phyloP scores from a whole-genome alignment of 1,140 invertebrate genomes.

The Neodiprion fabricii region DNA sequence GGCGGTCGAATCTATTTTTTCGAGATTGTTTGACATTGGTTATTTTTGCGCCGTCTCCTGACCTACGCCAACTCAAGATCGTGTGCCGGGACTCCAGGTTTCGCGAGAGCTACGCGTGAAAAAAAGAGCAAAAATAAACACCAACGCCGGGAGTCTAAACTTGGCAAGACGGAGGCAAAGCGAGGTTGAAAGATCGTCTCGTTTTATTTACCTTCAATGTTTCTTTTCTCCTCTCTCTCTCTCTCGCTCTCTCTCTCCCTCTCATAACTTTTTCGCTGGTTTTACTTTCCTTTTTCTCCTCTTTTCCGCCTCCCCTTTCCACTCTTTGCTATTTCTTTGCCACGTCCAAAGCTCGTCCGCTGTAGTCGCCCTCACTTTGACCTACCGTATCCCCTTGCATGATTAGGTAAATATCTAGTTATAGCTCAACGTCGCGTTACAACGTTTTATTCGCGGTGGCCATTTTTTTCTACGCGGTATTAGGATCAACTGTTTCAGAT shows the following conservation, averaged over 20 bases:
- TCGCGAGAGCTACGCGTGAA: not conserved
- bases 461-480: too few species aligned
- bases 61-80: slow-evolving; percentile 9
- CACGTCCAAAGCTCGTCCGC: not conserved
- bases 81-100: not conserved
- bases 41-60: slow-evolving; percentile 10
- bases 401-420: too few species aligned
- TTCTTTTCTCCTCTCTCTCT: not conserved
- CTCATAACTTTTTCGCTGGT: not conserved
- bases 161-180: not conserved
- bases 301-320: too few species aligned
- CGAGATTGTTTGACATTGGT: slow-evolving; percentile 14
- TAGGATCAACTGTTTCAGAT: too few species aligned
- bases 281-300: not conserved
- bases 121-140: not conserved
- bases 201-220: not conserved
- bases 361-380: not conserved
- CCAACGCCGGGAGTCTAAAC: not conserved
- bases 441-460: too few species aligned
- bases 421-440: too few species aligned
- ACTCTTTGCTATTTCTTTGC: not conserved
- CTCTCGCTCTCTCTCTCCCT: not conserved
- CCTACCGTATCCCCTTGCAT: not conserved
- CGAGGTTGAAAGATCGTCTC: not conserved
- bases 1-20: slow-evolving; percentile 10